Base-by-base conservation (phyloP, 1,140 invertebrate genomes). In the Sarcophaga bullata region DNA sequence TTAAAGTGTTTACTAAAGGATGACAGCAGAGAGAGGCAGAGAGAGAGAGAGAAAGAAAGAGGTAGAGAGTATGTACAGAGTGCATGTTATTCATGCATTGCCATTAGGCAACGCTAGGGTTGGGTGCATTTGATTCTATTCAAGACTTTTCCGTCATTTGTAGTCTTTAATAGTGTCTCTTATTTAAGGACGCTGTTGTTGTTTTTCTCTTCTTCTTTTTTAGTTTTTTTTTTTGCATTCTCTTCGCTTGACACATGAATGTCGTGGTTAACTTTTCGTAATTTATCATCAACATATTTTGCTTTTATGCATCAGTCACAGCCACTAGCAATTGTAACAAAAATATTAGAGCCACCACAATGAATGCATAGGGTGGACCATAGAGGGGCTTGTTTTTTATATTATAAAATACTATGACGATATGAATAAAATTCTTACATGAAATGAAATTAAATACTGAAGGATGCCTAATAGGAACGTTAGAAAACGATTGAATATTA, bases 241-340 rank as follows among this genome's bases (percentile, higher is more conserved):
- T 25, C 62, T 72, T 49, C 19, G 49, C 17, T 78, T 78, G 75
- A 78, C 75, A 78, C 25, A 78, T 78, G 75, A 78, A 78, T 78
- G 75, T 78, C 75, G 75, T 78, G 75, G 75, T 78, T 78, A 78
- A 78, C 75, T 78, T 78, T 37, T 78, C 17, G 75, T 78, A 78
- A 78, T 78, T 19, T 78, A 78, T 78, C 75, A 78, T 78, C 49
- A 78, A 68, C 62, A 68, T 68, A 25, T 68, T 68, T 68, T 68
- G 62, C 75, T 50, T 19, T 78, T 78, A 76, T 78, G 75, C 46
- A 76, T 76, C 75, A 78, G 62, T 68, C 62, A 58, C 54, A 58
- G 62, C 8, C 62, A 72, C 19, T 72, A 72, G 62, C 37, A 25
- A 72, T 72, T 25, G 37, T 25, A 25, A 72, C 62, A 72, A 6